Evolutionary conservation across 2,113 vertebrate genomes (phyloP).

Genomic region (Murina feae): DNA sequence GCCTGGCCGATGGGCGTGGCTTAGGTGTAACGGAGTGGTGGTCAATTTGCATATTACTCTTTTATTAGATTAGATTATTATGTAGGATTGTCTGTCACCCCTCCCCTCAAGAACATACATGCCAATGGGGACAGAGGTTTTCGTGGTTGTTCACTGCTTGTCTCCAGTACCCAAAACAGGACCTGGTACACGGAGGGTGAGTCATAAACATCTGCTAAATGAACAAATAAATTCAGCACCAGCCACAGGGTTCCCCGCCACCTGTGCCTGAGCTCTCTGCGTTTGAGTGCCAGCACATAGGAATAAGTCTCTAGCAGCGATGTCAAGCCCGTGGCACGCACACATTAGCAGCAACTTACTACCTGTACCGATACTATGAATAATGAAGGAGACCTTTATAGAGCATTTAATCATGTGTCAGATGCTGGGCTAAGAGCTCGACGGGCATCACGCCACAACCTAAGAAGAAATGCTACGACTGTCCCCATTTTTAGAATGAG

Average conservation of each 20-base stretch:
- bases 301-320: background rate
- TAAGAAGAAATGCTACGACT: background rate
- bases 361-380: background rate
- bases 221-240: background rate
- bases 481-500: background rate
- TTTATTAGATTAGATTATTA: no score
- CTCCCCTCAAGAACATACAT: background rate
- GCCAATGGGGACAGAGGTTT: background rate
- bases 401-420: background rate
- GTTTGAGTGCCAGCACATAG: rapidly evolving
- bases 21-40: no score
- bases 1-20: no score
- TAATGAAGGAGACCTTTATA: background rate
- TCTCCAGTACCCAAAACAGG: background rate
- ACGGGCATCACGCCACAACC: background rate
- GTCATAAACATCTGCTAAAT: background rate
- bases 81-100: background rate
- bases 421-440: background rate
- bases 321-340: background rate
- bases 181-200: background rate
- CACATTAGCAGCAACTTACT: background rate
- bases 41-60: no score
- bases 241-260: no score
- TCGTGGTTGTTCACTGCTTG: background rate
- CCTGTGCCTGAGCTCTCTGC: background rate